These are phyloP conservation scores for Urocolius indicus DNA, from an alignment of 2,113 vertebrate genomes.

Conservation along the genomic window DNA sequence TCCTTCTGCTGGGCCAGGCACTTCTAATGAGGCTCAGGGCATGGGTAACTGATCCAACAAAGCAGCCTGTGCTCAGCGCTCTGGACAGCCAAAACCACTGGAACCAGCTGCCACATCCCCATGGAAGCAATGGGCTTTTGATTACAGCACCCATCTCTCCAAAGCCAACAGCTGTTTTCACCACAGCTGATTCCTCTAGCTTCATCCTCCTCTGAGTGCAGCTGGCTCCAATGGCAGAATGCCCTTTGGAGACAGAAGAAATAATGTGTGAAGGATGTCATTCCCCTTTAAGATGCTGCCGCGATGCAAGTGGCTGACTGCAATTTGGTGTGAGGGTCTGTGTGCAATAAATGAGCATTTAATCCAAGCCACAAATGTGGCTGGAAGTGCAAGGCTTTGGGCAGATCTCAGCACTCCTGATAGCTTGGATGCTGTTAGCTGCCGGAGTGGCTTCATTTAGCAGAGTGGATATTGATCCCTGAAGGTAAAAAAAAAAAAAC, in stretches of 20 bases:
- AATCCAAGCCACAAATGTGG: not conserved
- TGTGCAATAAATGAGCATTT: not conserved
- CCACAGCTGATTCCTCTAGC: not conserved
- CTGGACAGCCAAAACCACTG: fast-evolving
- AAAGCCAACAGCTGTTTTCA: not conserved
- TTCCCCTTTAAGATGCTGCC: not conserved
- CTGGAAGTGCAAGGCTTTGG: not conserved
- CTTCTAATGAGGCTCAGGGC: not conserved
- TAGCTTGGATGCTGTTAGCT: not conserved
- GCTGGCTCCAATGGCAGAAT: not conserved
- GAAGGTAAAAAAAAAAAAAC: not conserved
- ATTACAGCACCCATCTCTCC: not conserved
- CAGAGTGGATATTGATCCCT: not conserved
- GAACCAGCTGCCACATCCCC: not conserved
- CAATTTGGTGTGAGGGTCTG: not conserved
- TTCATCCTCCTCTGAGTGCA: not conserved
- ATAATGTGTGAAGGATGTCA: not conserved
- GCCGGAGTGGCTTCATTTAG: not conserved
- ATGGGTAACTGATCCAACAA: not conserved
- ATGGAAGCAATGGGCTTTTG: not conserved
- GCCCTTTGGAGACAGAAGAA: not conserved
- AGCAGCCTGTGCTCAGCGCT: not conserved
- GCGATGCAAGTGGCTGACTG: not conserved
- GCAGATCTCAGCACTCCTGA: not conserved
- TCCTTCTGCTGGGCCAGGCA: not conserved